Evolutionary conservation across 2,797 vertebrate genomes (phyloP), one percentile per base, ranked within the genome.

Genomic region (Enteromius trimaculatus): DNA sequence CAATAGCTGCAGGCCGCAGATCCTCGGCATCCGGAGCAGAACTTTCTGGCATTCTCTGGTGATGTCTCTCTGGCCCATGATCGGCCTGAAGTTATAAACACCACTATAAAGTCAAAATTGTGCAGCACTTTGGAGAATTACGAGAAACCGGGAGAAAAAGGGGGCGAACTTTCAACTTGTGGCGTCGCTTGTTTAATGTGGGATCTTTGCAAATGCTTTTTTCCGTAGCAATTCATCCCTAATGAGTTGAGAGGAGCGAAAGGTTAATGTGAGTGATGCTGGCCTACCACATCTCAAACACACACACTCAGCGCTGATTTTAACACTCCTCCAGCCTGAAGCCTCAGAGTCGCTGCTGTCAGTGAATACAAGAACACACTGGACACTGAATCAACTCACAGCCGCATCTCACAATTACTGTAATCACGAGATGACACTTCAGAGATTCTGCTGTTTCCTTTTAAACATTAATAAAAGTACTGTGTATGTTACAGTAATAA

Each of bases 51-150:
- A 76, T 88, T 85, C 85, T 83, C 77, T 21, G 29, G 37, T 79
- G 81, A 83, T 72, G 83, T 85, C 39, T 81, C 81, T 86, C 78
- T 86, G 80, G 83, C 81, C 9, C 76, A 47, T 76, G 51, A 64
- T 68, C 83, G 85, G 83, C 74, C 84, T 81, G 23, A 70, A 60
- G 53, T 70, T 37, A 79, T 62, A 77, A 64, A 76, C 66, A 78
- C 17, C n/a, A 44, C 71, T 55, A 74, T 84, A 89, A 84, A 86
- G 84, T 79, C 69, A 19, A 31, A 83, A 76, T 65, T 83, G 60
- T 79, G 62, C 42, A 3, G 47, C 3, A 55, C 75, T 76, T 76
- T 84, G 74, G 74, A 74, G 80, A 82, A 66, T 66, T 44, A 76
- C 11, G 29, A 82, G 75, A 58, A 34, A 80, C 14, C 1, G 26